Conservation (phyloP, 2,888 invertebrate genomes). For the Opisthograptis luteolata region DNA sequence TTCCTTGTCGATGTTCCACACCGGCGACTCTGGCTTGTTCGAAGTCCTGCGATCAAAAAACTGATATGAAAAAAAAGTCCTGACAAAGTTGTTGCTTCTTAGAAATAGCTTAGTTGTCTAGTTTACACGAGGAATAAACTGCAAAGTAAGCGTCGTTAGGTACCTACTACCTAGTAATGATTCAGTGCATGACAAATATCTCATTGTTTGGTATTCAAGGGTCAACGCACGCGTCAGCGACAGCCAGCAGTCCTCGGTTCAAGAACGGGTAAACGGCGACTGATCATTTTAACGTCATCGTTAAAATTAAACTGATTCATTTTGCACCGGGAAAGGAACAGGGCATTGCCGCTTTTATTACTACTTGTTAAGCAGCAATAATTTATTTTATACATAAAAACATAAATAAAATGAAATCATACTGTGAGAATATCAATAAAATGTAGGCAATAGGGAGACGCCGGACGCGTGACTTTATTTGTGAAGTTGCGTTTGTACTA, state of each 20-base stretch:
- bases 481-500: no score
- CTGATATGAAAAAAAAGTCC: slow-evolving; percentile 8
- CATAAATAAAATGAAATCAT: slow-evolving; percentile 13
- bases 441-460: slow-evolving; percentile 19
- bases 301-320: slow-evolving; percentile 68
- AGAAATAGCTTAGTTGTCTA: slow-evolving; percentile 14
- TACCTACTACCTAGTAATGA: slow-evolving; percentile 49
- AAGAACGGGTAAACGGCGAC: slow-evolving; percentile 60
- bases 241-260: slow-evolving; percentile 57
- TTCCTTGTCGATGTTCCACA: slow-evolving; percentile 74
- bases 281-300: slow-evolving; percentile 65
- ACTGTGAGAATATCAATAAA: slow-evolving; percentile 34
- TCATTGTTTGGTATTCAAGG: slow-evolving; percentile 67
- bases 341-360: slow-evolving; percentile 14
- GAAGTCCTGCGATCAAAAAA: slow-evolving; percentile 57
- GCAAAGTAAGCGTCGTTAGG: slow-evolving; percentile 37
- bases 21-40: slow-evolving; percentile 75
- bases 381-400: slow-evolving; percentile 34
- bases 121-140: slow-evolving; percentile 36
- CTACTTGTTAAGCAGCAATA: slow-evolving; percentile 25
- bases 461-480: no score
- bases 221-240: slow-evolving; percentile 68
- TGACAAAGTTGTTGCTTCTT: slow-evolving; percentile 15
- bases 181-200: slow-evolving; percentile 67
- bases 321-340: slow-evolving; percentile 45